These are phyloP conservation scores for Metopia argyrocephala DNA, from an alignment of 2,888 invertebrate genomes.

Conservation along the genomic window DNA sequence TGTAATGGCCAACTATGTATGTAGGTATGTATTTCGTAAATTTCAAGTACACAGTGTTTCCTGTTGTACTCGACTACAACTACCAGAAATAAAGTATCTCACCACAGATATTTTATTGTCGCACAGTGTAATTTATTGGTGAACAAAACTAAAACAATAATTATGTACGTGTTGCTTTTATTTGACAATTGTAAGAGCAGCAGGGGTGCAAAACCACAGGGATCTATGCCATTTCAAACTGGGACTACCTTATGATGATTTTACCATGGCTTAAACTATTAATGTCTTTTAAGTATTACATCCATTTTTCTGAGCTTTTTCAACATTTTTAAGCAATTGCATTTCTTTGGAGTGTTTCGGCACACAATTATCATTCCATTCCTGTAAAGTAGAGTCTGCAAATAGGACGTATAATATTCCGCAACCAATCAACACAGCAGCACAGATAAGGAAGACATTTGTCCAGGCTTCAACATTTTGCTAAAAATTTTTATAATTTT, in stretches of 20 bases:
- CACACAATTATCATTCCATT: slow-evolving; percentile 79
- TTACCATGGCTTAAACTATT: neutral
- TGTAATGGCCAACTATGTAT: too few species aligned
- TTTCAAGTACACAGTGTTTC: too few species aligned
- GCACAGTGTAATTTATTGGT: too few species aligned
- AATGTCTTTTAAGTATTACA: neutral
- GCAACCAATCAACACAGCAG: slow-evolving; percentile 79
- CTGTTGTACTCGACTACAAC: too few species aligned
- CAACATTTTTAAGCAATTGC: slow-evolving; percentile 61
- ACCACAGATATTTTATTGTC: too few species aligned
- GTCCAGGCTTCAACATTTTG: slow-evolving; percentile 83
- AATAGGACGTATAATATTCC: slow-evolving; percentile 80
- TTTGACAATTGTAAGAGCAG: too few species aligned
- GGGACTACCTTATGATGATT: neutral
- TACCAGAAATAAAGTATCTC: too few species aligned
- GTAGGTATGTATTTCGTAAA: too few species aligned
- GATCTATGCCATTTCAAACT: too few species aligned
- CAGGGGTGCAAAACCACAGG: too few species aligned
- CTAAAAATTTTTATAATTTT: slow-evolving; percentile 75
- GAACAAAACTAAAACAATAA: too few species aligned
- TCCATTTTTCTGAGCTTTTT: neutral
- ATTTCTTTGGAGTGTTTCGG: slow-evolving; percentile 69
- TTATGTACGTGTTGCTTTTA: too few species aligned
- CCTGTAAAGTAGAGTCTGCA: slow-evolving; percentile 80
- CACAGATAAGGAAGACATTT: slow-evolving; percentile 81